Evolutionary conservation across 2,888 invertebrate species (phyloP).

Genomic region (Oeneis ivallda): DNA sequence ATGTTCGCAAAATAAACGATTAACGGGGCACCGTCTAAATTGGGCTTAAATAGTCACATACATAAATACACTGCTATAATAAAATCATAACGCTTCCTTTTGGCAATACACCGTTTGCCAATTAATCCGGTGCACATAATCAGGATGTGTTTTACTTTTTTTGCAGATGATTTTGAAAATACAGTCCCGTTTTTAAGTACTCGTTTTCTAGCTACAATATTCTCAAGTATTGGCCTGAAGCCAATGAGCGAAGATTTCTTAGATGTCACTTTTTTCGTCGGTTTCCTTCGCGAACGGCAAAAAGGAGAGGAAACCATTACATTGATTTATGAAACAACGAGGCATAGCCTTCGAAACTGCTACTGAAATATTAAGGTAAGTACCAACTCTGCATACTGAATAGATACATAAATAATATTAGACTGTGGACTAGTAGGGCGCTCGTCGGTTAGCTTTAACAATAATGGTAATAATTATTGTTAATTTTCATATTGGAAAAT

Average conservation of each 20-base stretch:
- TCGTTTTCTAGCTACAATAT: constrained; percentile 7
- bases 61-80: too few species aligned
- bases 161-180: neutral
- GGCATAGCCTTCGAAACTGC: constrained; percentile 36
- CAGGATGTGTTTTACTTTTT: neutral
- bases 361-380: constrained; percentile 35
- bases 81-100: too few species aligned
- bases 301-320: constrained; percentile 73
- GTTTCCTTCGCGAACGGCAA: constrained; percentile 55
- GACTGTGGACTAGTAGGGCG: too few species aligned
- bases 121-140: too few species aligned
- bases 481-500: too few species aligned
- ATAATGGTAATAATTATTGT: too few species aligned
- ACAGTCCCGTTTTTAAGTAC: neutral
- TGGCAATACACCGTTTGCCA: too few species aligned
- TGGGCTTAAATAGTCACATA: too few species aligned
- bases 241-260: constrained; percentile 61
- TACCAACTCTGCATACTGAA: constrained; percentile 19
- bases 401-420: neutral
- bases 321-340: constrained; percentile 64
- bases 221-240: constrained; percentile 54
- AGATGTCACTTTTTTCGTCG: constrained; percentile 54
- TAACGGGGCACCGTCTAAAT: too few species aligned
- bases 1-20: too few species aligned
- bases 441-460: too few species aligned